phyloP scores from a whole-genome alignment of 1,140 invertebrate species.

The Ceratina japonica region DNA sequence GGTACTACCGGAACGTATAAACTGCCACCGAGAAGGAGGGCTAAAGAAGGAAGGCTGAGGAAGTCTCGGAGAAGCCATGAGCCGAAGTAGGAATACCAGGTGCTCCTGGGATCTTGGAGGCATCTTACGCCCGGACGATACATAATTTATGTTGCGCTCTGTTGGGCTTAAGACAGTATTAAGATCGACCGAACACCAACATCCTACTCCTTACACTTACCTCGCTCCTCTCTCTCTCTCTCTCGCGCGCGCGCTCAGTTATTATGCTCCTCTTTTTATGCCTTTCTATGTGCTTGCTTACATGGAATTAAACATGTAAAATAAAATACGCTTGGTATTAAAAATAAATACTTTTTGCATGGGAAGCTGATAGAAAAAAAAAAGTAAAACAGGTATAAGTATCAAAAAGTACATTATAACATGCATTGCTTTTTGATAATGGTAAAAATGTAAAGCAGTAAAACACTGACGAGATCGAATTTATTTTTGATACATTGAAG shows the following conservation, averaged over 20 bases:
- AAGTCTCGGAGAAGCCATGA: constrained; percentile 53
- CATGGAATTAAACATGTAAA: too few species aligned
- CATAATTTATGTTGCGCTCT: constrained; percentile 80
- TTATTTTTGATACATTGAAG: background rate
- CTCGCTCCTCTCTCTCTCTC: constrained; percentile 16
- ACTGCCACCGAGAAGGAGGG: constrained; percentile 50
- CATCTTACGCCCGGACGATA: constrained; percentile 79
- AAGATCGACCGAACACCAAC: constrained; percentile 74
- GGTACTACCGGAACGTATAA: constrained; percentile 50
- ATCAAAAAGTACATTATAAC: too few species aligned
- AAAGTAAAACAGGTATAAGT: too few species aligned
- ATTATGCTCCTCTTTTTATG: background rate
- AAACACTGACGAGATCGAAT: background rate
- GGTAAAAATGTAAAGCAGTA: too few species aligned
- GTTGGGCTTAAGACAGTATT: constrained; percentile 79
- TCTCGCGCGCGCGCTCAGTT: background rate
- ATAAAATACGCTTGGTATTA: too few species aligned
- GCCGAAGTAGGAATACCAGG: constrained; percentile 75
- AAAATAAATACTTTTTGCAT: too few species aligned
- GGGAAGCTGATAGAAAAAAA: too few species aligned
- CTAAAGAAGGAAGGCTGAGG: constrained; percentile 55
- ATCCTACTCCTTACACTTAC: constrained; percentile 61
- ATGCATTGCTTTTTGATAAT: too few species aligned
- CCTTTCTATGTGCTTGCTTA: background rate
- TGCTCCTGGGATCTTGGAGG: constrained; percentile 77